A percentile compares a stretch with the other conserved stretches of the same genome.
Evolutionary conservation across 2,888 invertebrate genomes (phyloP).

Genomic region (Meta bourneti): DNA sequence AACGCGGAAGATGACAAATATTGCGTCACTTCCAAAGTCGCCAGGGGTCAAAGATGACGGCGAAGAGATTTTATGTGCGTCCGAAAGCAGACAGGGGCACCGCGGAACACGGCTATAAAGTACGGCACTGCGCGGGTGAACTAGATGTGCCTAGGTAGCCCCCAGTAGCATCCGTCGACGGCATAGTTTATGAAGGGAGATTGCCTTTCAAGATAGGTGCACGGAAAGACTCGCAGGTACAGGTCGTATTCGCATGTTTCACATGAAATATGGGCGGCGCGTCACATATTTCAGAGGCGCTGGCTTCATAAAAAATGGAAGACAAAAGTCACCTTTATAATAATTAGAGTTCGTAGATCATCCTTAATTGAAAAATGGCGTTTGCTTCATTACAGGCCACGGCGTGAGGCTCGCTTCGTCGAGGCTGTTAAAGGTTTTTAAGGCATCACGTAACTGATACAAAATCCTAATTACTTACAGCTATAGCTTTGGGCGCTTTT

Average conservation of each 20-base stretch:
- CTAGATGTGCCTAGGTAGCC: slow-evolving; percentile 44
- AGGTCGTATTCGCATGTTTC: slow-evolving; percentile 47
- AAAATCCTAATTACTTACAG: background rate
- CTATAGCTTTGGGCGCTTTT: background rate
- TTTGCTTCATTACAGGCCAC: slow-evolving; percentile 8
- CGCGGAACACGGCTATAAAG: slow-evolving; percentile 65
- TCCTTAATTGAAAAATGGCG: slow-evolving; percentile 50
- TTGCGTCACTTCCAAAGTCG: slow-evolving; percentile 39
- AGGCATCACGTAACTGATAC: background rate
- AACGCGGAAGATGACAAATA: slow-evolving; percentile 62
- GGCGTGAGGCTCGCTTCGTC: slow-evolving; percentile 18
- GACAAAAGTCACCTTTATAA: slow-evolving; percentile 53
- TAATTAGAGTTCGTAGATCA: slow-evolving; percentile 47
- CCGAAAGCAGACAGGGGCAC: slow-evolving; percentile 42
- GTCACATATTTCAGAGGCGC: slow-evolving; percentile 43
- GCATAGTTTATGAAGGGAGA: slow-evolving; percentile 59
- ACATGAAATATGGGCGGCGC: slow-evolving; percentile 49
- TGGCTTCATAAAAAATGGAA: slow-evolving; percentile 31
- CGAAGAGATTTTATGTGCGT: slow-evolving; percentile 49
- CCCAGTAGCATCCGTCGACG: slow-evolving; percentile 55
- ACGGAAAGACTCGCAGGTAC: slow-evolving; percentile 45
- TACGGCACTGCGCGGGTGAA: slow-evolving; percentile 32
- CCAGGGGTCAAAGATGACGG: slow-evolving; percentile 31
- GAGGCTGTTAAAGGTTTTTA: background rate
- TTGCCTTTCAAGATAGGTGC: slow-evolving; percentile 55